phyloP scores from a whole-genome alignment of 2,888 invertebrate species.

The Drosophila kokeensis region DNA sequence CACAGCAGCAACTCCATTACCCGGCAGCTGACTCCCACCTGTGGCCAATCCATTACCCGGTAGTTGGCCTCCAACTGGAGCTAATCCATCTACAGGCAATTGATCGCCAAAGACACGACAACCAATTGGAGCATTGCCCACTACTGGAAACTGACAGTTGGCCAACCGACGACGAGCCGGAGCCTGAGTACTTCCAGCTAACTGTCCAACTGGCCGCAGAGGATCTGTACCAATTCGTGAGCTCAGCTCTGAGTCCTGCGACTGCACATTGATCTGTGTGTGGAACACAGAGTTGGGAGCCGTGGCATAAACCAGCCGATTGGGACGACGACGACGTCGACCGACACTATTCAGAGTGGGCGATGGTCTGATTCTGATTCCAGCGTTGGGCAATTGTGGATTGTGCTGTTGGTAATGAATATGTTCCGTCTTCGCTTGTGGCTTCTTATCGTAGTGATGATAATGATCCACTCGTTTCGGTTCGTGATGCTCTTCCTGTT shows the following conservation, averaged over 20 bases:
- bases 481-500: constrained; percentile 55
- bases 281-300: constrained; percentile 79
- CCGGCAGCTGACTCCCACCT: constrained; percentile 13
- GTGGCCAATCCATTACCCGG: constrained; percentile 1
- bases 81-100: constrained; percentile 5
- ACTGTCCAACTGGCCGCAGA: constrained; percentile 15
- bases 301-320: constrained; percentile 63
- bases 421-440: constrained; percentile 53
- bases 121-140: constrained; percentile 43
- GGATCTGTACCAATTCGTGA: constrained; percentile 44
- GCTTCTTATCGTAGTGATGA: constrained; percentile 72
- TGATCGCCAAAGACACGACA: constrained; percentile 44
- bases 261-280: constrained; percentile 78
- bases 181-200: constrained; percentile 13
- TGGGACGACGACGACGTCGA: constrained; percentile 52
- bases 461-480: constrained; percentile 72
- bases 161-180: constrained; percentile 36
- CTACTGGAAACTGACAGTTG: constrained; percentile 50
- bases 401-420: constrained; percentile 64
- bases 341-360: constrained; percentile 39
- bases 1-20: neutral
- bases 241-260: constrained; percentile 72
- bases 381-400: constrained; percentile 46
- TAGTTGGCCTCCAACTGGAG: constrained; percentile 13
- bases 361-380: constrained; percentile 40